phyloP scores from a whole-genome alignment of 2,113 vertebrate genomes.

The Zootoca vivipara region DNA sequence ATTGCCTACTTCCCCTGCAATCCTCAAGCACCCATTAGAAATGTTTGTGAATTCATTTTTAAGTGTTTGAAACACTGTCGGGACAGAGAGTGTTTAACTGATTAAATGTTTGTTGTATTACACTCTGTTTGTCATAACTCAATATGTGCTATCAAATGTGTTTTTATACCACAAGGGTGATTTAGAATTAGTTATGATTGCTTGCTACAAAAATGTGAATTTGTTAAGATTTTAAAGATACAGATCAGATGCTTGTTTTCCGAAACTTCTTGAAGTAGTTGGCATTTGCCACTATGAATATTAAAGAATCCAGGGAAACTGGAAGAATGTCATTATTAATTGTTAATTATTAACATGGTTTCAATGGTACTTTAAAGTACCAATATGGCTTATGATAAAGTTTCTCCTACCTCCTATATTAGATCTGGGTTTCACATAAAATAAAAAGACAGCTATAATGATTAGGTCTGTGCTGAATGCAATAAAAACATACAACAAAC shows the following conservation, averaged over 20 bases:
- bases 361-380: slow-evolving; percentile 16
- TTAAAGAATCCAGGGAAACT: slow-evolving; percentile 24
- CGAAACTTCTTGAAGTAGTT: slow-evolving; percentile 15
- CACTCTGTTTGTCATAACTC: slow-evolving; percentile 17
- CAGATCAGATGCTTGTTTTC: slow-evolving; percentile 16
- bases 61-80: not conserved
- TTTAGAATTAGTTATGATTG: slow-evolving; percentile 21
- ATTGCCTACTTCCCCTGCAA: too few species aligned
- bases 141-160: slow-evolving; percentile 13
- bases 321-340: slow-evolving; percentile 33
- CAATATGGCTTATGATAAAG: not conserved
- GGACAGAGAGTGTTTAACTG: not conserved
- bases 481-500: not conserved
- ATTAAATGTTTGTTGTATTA: slow-evolving; percentile 4
- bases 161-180: not conserved
- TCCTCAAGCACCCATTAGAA: not conserved
- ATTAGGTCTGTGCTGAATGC: not conserved
- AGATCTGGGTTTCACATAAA: not conserved
- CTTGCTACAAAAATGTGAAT: not conserved
- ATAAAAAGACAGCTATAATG: not conserved
- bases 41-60: slow-evolving; percentile 1
- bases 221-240: slow-evolving; percentile 16
- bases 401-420: not conserved
- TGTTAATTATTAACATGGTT: slow-evolving; percentile 13
- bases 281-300: slow-evolving; percentile 25